Base-by-base conservation (phyloP, 2,113 vertebrate species). In the Calyptomena viridis region DNA sequence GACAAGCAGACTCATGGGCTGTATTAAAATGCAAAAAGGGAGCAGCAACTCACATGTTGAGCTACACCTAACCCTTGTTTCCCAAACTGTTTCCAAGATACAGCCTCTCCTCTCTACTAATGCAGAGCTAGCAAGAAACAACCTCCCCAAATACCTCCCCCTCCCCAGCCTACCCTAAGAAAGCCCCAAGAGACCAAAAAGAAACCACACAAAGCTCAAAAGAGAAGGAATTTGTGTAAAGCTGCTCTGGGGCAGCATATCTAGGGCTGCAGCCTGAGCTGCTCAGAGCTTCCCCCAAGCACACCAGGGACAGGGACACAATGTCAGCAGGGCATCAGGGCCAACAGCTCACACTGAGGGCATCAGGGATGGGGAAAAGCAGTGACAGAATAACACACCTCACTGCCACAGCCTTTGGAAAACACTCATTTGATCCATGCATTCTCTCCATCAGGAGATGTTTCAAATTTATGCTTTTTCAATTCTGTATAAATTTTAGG, bases 381-480 rank as follows among this genome's bases (percentile, higher is more conserved):
- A 72, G 24, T 6, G 71, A 22, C 39, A 66, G 49, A 77, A 1
- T 2, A 69, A 60, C 72, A 71, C 22, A 42, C 5, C 27, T 55
- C 68, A 31, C 14, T 46, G 46, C 39, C 49, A 40, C 28, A 47
- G 68, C 44, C 89, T 78, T 19, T 17, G 40, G 82, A 28, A 50
- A 81, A 89, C 17, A 44, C n/a, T 8, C 3, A 42, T 14, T 16
- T 15, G 22, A 40, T 49, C 44, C 66, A 16, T 0, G 2, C 14
- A 11, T 33, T 33, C 56, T 77, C n/a, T 37, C n/a, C 39, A 39
- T 1, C 24, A n/a, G 44, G 55, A 72, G 0, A 0, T 3, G 3
- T 55, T 90, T 63, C 55, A 47, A 42, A 8, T n/a, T 52, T 37
- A 44, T 11, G 3, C 9, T 31, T 47, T 47, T 72, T 49, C n/a